Conservation (phyloP, 1,140 invertebrate genomes). For the Eriosoma lanigerum region DNA sequence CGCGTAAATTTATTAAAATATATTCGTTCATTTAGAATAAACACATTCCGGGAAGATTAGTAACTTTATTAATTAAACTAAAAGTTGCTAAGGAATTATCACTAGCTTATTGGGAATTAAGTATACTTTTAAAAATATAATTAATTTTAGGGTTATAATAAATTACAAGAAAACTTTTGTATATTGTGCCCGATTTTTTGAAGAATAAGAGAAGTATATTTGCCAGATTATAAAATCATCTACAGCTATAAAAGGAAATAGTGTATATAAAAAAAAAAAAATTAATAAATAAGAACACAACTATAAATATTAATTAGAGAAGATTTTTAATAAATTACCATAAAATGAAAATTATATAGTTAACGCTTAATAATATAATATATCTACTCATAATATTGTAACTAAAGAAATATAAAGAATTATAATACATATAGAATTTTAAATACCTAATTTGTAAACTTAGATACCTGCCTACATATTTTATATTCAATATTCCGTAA, state of each 20-base stretch:
- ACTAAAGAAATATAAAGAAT: too few species aligned
- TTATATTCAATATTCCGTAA: too few species aligned
- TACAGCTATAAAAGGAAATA: neutral
- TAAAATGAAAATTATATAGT: slow-evolving; percentile 1
- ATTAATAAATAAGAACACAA: neutral
- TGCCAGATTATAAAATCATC: slow-evolving; percentile 12
- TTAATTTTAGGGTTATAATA: slow-evolving; percentile 33
- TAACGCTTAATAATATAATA: too few species aligned
- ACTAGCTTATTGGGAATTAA: slow-evolving; percentile 36
- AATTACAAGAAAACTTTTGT: slow-evolving; percentile 25
- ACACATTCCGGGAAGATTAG: slow-evolving; percentile 31
- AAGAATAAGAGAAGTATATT: neutral
- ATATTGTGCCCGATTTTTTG: neutral
- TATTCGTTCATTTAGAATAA: slow-evolving; percentile 39
- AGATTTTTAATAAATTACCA: neutral
- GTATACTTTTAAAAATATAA: slow-evolving; percentile 43
- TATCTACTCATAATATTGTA: too few species aligned
- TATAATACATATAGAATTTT: too few species aligned
- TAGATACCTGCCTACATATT: too few species aligned
- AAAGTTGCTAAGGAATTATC: slow-evolving; percentile 32
- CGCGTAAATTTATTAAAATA: slow-evolving; percentile 37
- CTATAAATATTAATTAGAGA: slow-evolving; percentile 12
- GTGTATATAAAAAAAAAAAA: neutral
- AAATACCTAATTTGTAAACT: too few species aligned
- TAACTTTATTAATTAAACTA: slow-evolving; percentile 46